These are phyloP conservation scores for Eupeodes latifasciatus DNA, from an alignment of 2,888 invertebrate genomes.

Conservation along the genomic window DNA sequence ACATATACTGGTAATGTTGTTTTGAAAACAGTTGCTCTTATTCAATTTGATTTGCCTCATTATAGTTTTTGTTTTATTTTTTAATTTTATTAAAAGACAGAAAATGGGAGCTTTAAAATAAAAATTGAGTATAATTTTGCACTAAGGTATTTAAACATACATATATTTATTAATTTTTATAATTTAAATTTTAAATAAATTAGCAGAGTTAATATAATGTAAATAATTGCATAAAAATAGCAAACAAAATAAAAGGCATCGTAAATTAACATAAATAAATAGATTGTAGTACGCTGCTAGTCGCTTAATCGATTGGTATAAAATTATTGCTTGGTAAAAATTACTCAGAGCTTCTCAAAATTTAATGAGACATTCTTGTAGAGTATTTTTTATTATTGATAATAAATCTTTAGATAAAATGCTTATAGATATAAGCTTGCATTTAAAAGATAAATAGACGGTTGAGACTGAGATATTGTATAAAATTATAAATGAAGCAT, in stretches of 20 bases:
- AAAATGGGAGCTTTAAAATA: slow-evolving; percentile 18
- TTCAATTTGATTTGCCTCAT: slow-evolving; percentile 62
- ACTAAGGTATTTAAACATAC: background rate
- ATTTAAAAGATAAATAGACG: too few relatives aligned
- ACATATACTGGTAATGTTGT: background rate
- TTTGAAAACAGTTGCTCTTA: slow-evolving; percentile 24
- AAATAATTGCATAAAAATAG: background rate
- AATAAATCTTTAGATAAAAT: too few relatives aligned
- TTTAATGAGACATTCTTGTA: background rate
- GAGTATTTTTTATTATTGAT: too few relatives aligned
- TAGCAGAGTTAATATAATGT: background rate
- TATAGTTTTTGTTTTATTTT: slow-evolving; percentile 18
- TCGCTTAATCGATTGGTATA: slow-evolving; percentile 7
- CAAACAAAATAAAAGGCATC: background rate
- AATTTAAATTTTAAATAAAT: slow-evolving; percentile 19
- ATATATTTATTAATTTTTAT: background rate
- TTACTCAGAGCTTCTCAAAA: slow-evolving; percentile 54
- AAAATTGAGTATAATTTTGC: slow-evolving; percentile 40
- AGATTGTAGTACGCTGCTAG: slow-evolving; percentile 26
- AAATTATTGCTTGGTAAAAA: slow-evolving; percentile 41
- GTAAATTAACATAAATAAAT: background rate
- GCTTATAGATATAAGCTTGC: too few relatives aligned
- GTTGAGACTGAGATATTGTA: too few relatives aligned
- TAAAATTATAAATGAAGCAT: too few relatives aligned
- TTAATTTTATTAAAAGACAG: background rate